These are phyloP conservation scores for Lophochroa leadbeateri DNA, from an alignment of 2,113 vertebrate species.

Conservation along the genomic window DNA sequence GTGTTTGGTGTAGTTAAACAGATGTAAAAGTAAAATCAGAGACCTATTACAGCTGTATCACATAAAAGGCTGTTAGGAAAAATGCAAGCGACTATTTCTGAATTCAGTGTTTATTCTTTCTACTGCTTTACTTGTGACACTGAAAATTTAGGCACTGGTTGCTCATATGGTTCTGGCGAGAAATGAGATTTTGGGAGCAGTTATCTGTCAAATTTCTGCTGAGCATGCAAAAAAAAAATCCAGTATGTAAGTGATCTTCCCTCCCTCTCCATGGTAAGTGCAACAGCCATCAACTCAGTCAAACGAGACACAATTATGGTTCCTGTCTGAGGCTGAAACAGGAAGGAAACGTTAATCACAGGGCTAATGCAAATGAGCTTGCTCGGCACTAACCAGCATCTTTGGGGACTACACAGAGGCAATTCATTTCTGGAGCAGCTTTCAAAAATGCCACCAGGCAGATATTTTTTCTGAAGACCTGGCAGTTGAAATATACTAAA, in stretches of 20 bases:
- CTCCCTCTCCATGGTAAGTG: neutral
- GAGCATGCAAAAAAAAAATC: neutral
- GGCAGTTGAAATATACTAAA: neutral
- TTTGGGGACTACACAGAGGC: neutral
- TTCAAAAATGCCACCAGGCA: conserved; percentile 19
- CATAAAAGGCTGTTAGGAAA: neutral
- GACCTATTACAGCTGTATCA: neutral
- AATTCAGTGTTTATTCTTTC: neutral
- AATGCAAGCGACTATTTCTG: neutral
- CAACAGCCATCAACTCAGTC: neutral
- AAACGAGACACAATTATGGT: neutral
- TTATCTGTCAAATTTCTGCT: neutral
- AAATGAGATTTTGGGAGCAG: neutral
- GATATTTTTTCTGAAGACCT: neutral
- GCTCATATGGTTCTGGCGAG: neutral
- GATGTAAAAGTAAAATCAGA: neutral
- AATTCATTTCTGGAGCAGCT: neutral
- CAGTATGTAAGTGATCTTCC: neutral
- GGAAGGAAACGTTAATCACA: conserved; percentile 33
- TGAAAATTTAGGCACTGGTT: neutral
- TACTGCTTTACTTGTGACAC: neutral
- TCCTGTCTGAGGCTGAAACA: conserved; percentile 24
- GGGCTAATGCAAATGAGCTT: conserved; percentile 15
- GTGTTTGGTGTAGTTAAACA: neutral
- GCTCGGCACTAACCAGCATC: neutral